Conservation (phyloP, 2,888 invertebrate genomes). For the Drosophila diplacantha region DNA sequence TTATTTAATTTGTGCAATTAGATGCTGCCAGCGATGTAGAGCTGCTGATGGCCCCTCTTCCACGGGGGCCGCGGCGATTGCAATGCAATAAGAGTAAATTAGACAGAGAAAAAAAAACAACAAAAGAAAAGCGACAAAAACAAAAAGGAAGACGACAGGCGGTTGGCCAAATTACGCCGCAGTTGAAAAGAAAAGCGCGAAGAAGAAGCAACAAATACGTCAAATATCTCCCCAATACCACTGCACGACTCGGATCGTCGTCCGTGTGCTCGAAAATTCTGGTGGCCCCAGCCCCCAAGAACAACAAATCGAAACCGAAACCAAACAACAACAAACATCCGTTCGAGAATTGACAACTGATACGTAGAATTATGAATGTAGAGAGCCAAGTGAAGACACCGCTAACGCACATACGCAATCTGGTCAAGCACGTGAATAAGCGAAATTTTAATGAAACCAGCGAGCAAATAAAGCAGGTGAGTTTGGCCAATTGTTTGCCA, state of each 20-base stretch:
- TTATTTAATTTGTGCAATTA: slow-evolving; percentile 48
- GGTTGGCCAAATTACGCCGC: slow-evolving; percentile 48
- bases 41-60: slow-evolving; percentile 59
- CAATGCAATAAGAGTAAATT: slow-evolving; percentile 38
- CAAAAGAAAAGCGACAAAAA: slow-evolving; percentile 23
- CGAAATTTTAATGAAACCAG: slow-evolving; percentile 95
- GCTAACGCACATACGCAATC: slow-evolving; percentile 98
- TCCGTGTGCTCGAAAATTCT: slow-evolving; percentile 29
- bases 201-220: slow-evolving; percentile 45
- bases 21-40: slow-evolving; percentile 57
- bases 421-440: slow-evolving; percentile 96
- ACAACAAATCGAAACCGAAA: slow-evolving; percentile 19
- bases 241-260: slow-evolving; percentile 16
- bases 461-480: slow-evolving; percentile 93
- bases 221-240: slow-evolving; percentile 35
- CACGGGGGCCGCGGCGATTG: slow-evolving; percentile 58
- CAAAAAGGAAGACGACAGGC: slow-evolving; percentile 38
- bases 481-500: slow-evolving; percentile 64
- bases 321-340: slow-evolving; percentile 29
- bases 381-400: slow-evolving; percentile 99
- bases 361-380: slow-evolving; percentile 96
- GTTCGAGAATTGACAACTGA: slow-evolving; percentile 50
- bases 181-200: slow-evolving; percentile 47
- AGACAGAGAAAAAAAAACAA: slow-evolving; percentile 7
- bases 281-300: slow-evolving; percentile 18